Evolutionary conservation across 2,888 invertebrate species (phyloP).

Genomic region (Acanthosepion pharaonis): DNA sequence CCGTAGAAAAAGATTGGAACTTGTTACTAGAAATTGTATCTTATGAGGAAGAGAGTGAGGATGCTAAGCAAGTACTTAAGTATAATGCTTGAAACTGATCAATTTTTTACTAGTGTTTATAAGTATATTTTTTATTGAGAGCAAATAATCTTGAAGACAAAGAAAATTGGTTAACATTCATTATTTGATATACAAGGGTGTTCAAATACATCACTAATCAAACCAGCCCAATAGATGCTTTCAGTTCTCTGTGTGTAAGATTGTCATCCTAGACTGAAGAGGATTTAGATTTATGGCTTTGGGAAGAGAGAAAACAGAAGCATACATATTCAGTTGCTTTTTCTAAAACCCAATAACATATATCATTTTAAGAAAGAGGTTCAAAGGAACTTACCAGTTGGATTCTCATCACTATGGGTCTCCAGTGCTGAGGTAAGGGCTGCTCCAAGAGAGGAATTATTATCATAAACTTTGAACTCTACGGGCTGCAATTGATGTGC

Average conservation of each 20-base stretch:
- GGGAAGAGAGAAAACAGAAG: neutral
- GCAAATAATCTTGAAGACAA: too few relatives aligned
- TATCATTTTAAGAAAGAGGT: neutral
- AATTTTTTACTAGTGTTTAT: too few relatives aligned
- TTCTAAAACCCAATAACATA: neutral
- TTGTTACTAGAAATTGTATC: too few relatives aligned
- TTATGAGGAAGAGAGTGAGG: too few relatives aligned
- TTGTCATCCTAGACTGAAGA: neutral
- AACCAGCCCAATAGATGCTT: neutral
- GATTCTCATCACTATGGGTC: conserved; percentile 70
- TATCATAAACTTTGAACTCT: conserved; percentile 93
- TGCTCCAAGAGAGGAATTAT: conserved; percentile 77
- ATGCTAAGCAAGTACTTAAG: too few relatives aligned
- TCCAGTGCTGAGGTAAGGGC: conserved; percentile 68
- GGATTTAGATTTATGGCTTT: neutral
- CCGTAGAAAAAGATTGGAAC: too few relatives aligned
- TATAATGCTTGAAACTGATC: too few relatives aligned
- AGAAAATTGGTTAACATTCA: neutral
- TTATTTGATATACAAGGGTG: neutral
- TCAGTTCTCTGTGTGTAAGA: neutral
- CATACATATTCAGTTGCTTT: neutral
- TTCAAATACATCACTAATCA: neutral
- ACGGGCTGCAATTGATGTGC: conserved; percentile 83
- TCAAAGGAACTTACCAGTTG: conserved; percentile 67
- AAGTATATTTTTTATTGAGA: too few relatives aligned